Conservation (phyloP, 2,797 vertebrate genomes). For the Enteromius anoplus region DNA sequence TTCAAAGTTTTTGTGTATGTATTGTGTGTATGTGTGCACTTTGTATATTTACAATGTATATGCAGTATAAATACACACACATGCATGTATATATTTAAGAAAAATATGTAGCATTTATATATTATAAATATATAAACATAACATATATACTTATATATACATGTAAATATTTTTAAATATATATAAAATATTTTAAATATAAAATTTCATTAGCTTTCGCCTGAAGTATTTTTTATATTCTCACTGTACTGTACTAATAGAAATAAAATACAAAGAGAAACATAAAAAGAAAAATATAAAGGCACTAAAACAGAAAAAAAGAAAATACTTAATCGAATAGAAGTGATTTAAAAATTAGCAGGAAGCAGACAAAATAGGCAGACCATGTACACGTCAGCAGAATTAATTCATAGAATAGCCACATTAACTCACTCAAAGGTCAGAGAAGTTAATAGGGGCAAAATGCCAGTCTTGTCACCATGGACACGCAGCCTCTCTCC, state of each 20-base stretch:
- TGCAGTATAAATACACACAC: too few relatives aligned
- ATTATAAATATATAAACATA: too few relatives aligned
- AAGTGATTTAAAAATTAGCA: neutral
- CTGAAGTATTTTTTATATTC: neutral
- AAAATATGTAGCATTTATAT: too few relatives aligned
- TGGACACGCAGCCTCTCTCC: constrained; percentile 3
- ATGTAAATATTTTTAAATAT: too few relatives aligned
- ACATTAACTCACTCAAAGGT: constrained; percentile 34
- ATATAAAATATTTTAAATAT: too few relatives aligned
- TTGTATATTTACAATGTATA: too few relatives aligned
- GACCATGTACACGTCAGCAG: constrained; percentile 1
- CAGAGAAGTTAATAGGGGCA: constrained; percentile 31
- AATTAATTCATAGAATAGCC: constrained; percentile 21
- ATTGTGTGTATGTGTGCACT: too few relatives aligned
- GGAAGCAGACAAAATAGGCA: neutral
- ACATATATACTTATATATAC: too few relatives aligned
- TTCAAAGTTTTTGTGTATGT: too few relatives aligned
- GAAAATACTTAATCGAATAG: neutral
- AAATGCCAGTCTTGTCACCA: constrained; percentile 16
- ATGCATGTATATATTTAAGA: too few relatives aligned
- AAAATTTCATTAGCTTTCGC: neutral
- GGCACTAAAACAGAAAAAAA: neutral
- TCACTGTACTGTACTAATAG: neutral
- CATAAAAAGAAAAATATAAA: neutral
- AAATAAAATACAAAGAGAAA: neutral